Percentiles rank a stretch among this genome's conserved stretches.
phyloP scores from a whole-genome alignment of 2,888 invertebrate genomes.

The Theretra japonica region DNA sequence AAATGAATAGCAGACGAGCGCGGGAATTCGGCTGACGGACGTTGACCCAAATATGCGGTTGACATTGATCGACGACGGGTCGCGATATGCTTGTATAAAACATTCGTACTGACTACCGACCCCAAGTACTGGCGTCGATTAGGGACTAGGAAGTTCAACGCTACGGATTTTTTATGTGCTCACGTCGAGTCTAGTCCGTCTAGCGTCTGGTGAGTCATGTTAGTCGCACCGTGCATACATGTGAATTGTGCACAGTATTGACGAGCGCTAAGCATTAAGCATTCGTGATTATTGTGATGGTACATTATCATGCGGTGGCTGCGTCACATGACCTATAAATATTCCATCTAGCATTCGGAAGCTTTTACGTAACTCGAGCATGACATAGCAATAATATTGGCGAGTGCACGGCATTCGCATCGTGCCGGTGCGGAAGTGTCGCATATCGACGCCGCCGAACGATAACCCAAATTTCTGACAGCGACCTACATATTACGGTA shows the following conservation, averaged over 20 bases:
- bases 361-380: slow-evolving; percentile 63
- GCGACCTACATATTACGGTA: slow-evolving; percentile 79
- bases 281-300: slow-evolving; percentile 46
- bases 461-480: slow-evolving; percentile 82
- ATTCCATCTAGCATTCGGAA: slow-evolving; percentile 54
- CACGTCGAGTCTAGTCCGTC: slow-evolving; percentile 62
- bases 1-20: slow-evolving; percentile 71
- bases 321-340: slow-evolving; percentile 57
- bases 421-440: slow-evolving; percentile 74
- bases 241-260: slow-evolving; percentile 10
- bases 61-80: slow-evolving; percentile 83
- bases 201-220: slow-evolving; percentile 62
- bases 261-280: slow-evolving; percentile 4
- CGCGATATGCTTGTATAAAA: slow-evolving; percentile 74
- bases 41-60: slow-evolving; percentile 83
- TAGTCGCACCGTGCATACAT: slow-evolving; percentile 28
- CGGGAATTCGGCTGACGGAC: slow-evolving; percentile 78
- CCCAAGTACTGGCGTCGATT: slow-evolving; percentile 54
- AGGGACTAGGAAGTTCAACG: slow-evolving; percentile 75
- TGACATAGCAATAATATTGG: slow-evolving; percentile 64
- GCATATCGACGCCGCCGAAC: slow-evolving; percentile 79
- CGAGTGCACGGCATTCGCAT: slow-evolving; percentile 71
- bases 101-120: slow-evolving; percentile 57
- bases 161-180: slow-evolving; percentile 67
- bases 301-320: slow-evolving; percentile 35